phyloP scores from a whole-genome alignment of 2,888 invertebrate genomes.

The Drosophila testacea region DNA sequence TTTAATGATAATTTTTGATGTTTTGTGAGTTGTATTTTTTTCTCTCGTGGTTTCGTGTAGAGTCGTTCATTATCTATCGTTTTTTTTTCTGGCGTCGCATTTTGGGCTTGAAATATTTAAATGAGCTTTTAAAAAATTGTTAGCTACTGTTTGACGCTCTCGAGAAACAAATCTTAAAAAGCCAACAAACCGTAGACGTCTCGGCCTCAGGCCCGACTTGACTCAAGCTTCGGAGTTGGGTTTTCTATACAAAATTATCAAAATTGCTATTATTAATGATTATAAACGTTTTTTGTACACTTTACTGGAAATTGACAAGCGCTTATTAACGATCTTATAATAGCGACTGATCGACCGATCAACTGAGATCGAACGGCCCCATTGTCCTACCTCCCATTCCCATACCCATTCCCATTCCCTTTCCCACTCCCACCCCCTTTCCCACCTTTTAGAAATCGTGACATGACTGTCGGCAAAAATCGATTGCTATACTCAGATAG shows the following conservation, averaged over 20 bases:
- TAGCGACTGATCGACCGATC: conserved; percentile 72
- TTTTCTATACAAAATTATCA: conserved; percentile 70
- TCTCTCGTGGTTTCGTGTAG: conserved; percentile 4
- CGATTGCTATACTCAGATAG: conserved; percentile 29
- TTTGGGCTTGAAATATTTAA: conserved; percentile 59
- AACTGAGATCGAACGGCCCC: conserved; percentile 53
- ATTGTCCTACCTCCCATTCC: conserved; percentile 51
- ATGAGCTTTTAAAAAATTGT: conserved; percentile 73
- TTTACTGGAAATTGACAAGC: conserved; percentile 80
- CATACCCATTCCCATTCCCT: background rate
- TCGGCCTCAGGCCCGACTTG: conserved; percentile 27
- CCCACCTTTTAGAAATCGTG: conserved; percentile 42
- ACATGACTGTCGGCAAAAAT: conserved; percentile 67
- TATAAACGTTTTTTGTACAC: conserved; percentile 78
- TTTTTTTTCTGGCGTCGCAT: conserved; percentile 26
- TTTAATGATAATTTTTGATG: conserved; percentile 35
- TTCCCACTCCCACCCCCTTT: background rate
- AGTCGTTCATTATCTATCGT: conserved; percentile 44
- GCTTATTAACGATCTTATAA: conserved; percentile 82
- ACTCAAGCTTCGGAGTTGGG: conserved; percentile 6
- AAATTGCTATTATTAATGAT: conserved; percentile 82
- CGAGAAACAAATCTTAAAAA: conserved; percentile 30
- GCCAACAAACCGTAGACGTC: conserved; percentile 25
- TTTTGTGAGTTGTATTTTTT: background rate
- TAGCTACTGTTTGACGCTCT: conserved; percentile 80